Conservation (phyloP, 1,140 invertebrate species). For the Drosophila gunungcola region DNA sequence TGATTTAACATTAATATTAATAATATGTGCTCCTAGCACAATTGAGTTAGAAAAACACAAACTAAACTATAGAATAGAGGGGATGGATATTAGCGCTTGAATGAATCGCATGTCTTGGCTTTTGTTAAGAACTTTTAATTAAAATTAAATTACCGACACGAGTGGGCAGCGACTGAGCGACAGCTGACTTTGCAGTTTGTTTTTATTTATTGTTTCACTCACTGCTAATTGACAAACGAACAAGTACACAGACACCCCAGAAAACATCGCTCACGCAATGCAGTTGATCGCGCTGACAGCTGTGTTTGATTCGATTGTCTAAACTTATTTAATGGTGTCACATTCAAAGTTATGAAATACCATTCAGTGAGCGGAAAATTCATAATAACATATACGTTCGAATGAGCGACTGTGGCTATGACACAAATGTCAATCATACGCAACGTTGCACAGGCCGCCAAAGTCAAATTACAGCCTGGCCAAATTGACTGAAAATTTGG, state of each 20-base stretch:
- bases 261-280: conserved; percentile 30
- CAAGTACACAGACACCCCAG: conserved; percentile 19
- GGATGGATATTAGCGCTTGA: conserved; percentile 61
- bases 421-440: conserved; percentile 78
- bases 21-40: not conserved
- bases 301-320: conserved; percentile 57
- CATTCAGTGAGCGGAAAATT: conserved; percentile 56
- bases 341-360: conserved; percentile 67
- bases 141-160: conserved; percentile 73
- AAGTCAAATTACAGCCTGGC: conserved; percentile 8
- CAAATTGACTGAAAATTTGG: conserved; percentile 39
- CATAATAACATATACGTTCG: conserved; percentile 33
- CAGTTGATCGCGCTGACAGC: conserved; percentile 43
- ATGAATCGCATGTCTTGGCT: conserved; percentile 78
- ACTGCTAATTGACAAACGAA: conserved; percentile 63
- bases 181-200: conserved; percentile 49
- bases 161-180: conserved; percentile 45
- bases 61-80: conserved; percentile 29
- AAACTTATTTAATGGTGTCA: conserved; percentile 64
- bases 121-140: conserved; percentile 80
- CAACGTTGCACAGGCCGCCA: conserved; percentile 67
- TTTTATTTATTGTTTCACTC: conserved; percentile 8
- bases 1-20: too few relatives aligned
- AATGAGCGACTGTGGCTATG: conserved; percentile 32
- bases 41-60: conserved; percentile 23